Conservation (phyloP, 1,140 invertebrate species). For the Periplaneta americana region DNA sequence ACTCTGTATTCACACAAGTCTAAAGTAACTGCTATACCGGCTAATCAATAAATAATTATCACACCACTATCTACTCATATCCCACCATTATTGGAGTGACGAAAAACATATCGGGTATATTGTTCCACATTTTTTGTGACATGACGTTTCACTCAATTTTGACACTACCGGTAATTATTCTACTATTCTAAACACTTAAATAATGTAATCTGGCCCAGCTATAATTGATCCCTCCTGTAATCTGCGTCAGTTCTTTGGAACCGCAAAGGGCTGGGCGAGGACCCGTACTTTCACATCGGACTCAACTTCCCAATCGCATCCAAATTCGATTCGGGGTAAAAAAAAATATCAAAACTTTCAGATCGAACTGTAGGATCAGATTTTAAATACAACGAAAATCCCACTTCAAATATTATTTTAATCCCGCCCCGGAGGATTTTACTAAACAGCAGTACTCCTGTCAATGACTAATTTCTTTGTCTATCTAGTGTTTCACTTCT, state of each 20-base stretch:
- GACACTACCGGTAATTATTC: background rate
- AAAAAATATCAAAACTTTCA: background rate
- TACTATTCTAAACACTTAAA: background rate
- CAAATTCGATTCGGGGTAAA: background rate
- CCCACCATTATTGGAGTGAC: slow-evolving; percentile 11
- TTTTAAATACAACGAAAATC: background rate
- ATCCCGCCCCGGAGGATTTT: background rate
- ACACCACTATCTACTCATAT: background rate
- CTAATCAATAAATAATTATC: background rate
- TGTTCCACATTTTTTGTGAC: slow-evolving; percentile 10
- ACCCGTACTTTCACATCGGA: background rate
- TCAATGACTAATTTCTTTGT: background rate
- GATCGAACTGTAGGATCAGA: background rate
- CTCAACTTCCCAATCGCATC: background rate
- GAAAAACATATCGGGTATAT: slow-evolving; percentile 11
- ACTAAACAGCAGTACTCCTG: background rate
- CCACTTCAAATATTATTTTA: background rate
- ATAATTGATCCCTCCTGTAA: background rate
- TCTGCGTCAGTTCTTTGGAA: background rate
- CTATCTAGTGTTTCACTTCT: background rate
- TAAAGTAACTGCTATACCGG: background rate
- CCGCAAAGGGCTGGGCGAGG: background rate
- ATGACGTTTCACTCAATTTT: background rate
- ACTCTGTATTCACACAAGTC: background rate
- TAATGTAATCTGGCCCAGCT: background rate